These are phyloP conservation scores for Excalfactoria chinensis DNA, from an alignment of 2,113 vertebrate species.

Conservation along the genomic window DNA sequence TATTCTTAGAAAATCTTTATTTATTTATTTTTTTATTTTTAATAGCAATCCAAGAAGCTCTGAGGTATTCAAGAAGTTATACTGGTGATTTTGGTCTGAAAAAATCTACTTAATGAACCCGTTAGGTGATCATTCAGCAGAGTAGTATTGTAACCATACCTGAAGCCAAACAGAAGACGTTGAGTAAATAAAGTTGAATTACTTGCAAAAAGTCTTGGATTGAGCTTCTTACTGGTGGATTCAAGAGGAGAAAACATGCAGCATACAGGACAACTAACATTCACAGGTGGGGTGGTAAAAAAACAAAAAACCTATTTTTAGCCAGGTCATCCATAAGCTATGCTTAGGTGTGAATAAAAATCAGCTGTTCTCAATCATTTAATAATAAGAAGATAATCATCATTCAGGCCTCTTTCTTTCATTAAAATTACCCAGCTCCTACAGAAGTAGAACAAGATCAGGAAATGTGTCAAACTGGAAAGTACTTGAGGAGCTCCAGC, in stretches of 20 bases:
- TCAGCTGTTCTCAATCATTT: neutral
- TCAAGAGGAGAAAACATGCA: neutral
- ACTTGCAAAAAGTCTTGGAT: neutral
- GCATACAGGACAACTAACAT: rapidly evolving
- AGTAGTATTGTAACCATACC: neutral
- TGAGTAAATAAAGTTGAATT: neutral
- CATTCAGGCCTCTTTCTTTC: neutral
- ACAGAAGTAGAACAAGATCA: neutral
- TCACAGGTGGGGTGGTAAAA: neutral
- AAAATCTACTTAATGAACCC: neutral
- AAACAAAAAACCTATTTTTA: neutral
- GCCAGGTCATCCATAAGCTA: neutral
- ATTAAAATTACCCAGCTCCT: neutral
- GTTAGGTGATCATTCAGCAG: neutral
- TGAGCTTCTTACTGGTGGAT: neutral
- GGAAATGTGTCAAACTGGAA: neutral
- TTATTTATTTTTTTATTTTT: no score
- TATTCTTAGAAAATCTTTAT: neutral
- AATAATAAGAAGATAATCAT: neutral
- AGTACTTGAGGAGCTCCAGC: neutral
- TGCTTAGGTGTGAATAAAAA: neutral
- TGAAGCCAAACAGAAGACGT: neutral
- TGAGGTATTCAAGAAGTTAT: rapidly evolving
- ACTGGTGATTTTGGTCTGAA: neutral
- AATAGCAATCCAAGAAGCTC: neutral